Conservation (phyloP, 2,888 invertebrate genomes). For the Strigamia crassipes region DNA sequence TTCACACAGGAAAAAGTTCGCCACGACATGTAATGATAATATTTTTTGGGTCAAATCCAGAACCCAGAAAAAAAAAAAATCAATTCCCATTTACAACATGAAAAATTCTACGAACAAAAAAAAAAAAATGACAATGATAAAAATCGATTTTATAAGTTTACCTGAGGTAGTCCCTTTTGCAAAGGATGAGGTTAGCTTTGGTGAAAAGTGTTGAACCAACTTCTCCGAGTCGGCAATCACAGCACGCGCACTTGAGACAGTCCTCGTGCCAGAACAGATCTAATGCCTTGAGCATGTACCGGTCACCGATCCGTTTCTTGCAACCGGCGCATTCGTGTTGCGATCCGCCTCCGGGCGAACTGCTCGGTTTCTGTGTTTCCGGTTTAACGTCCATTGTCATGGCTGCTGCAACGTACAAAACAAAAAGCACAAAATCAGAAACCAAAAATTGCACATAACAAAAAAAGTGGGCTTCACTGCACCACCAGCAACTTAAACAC, state of each 20-base stretch:
- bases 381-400: constrained; percentile 51
- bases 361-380: constrained; percentile 48
- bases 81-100: neutral
- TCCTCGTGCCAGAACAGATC: constrained; percentile 94
- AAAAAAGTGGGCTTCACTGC: too few relatives aligned
- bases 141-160: constrained; percentile 57
- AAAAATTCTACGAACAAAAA: neutral
- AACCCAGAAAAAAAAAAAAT: neutral
- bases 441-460: too few relatives aligned
- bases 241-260: constrained; percentile 89
- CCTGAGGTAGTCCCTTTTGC: constrained; percentile 91
- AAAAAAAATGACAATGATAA: neutral
- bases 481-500: neutral
- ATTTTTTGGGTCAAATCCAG: constrained; percentile 5
- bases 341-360: constrained; percentile 52
- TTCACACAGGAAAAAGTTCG: neutral
- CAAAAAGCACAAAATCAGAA: neutral
- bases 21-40: neutral
- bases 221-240: constrained; percentile 90
- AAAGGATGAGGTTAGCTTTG: constrained; percentile 86
- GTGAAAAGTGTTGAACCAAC: constrained; percentile 89
- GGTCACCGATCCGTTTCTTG: constrained; percentile 81
- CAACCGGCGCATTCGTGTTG: constrained; percentile 79
- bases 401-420: constrained; percentile 43
- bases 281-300: constrained; percentile 82